Base-by-base conservation (phyloP, 2,797 vertebrate genomes). In the Enteromius fasciolatus region DNA sequence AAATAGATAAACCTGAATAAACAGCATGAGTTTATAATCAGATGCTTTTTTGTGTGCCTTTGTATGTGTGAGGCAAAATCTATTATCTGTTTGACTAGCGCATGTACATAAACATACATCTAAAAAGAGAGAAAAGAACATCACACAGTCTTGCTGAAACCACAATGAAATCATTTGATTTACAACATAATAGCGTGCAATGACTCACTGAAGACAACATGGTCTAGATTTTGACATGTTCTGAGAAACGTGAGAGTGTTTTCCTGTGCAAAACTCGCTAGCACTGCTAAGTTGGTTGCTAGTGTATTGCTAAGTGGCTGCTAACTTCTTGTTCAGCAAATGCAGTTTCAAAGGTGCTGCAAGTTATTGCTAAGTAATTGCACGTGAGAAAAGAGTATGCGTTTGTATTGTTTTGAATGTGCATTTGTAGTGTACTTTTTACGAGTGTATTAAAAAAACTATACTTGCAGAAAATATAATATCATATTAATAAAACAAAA, bases 141-240 rank as follows among this genome's bases (percentile, higher is more conserved):
- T 63, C 15, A 76, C 39, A n/a, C 73, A 57, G 25, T 63, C 74
- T 76, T 46, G 17, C 57, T 44, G 39, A 44, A 8, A 78, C 25
- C n/a, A 76, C 76, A 78, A 68, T 68, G 36, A 67, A 57, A 14
- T 80, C 48, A 74, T 1, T 59, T 59, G 74, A 76, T 76, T 76
- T 76, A 59, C 54, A 61, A 46, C 74, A 76, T 44, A 39, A 44
- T 41, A 25, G 72, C 50, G 8, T 57, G 52, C 52, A 31, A 75
- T 84, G 70, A 36, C 11, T 33, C 70, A 59, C 48, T 44, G 63
- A 85, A 28, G 67, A 69, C 44, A 87, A 72, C 69, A 86, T 85
- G 33, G 57, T 17, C 12, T 59, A 41, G 20, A 75, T n/a, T 73
- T 33, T n/a, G 28, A 52, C 10, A 14, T 52, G 52, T 72, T 72